A percentile compares a stretch with the other conserved stretches of the same genome.
phyloP scores from a whole-genome alignment of 2,797 vertebrate species.

The Microcaecilia unicolor region DNA sequence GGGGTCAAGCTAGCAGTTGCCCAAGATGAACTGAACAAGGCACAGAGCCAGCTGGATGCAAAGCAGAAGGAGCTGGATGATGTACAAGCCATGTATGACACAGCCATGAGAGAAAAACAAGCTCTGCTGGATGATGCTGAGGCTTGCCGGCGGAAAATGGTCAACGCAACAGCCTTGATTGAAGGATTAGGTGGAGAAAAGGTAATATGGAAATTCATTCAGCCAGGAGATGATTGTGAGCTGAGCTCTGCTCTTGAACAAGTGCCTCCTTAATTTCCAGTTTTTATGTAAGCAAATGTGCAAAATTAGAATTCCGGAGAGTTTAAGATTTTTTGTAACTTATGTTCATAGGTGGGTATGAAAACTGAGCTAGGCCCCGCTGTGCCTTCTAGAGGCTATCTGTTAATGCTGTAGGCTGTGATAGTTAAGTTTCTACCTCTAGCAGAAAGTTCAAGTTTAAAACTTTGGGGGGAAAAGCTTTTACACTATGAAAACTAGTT shows the following conservation, averaged over 20 bases:
- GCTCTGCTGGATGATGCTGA: slow-evolving; percentile 63
- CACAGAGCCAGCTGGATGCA: slow-evolving; percentile 64
- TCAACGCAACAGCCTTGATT: slow-evolving; percentile 67
- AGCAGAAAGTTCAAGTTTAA: too few species aligned
- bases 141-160: slow-evolving; percentile 65
- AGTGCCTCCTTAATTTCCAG: too few species aligned
- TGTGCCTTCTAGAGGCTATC: too few species aligned
- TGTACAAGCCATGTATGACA: slow-evolving; percentile 67
- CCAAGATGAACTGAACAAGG: slow-evolving; percentile 55
- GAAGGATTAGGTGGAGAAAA: slow-evolving; percentile 73
- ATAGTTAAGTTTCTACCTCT: too few species aligned
- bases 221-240: neutral
- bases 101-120: slow-evolving; percentile 68
- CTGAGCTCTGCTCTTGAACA: neutral
- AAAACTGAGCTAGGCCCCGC: too few species aligned
- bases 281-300: too few species aligned
- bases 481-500: too few species aligned
- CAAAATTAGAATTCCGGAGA: too few species aligned
- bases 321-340: too few species aligned
- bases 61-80: slow-evolving; percentile 67
- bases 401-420: too few species aligned
- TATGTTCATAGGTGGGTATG: too few species aligned
- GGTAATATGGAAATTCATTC: slow-evolving; percentile 28
- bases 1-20: slow-evolving; percentile 61
- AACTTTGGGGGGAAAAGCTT: too few species aligned